These are phyloP conservation scores for Adelosebastes latens DNA, from an alignment of 2,797 vertebrate species.

Conservation along the genomic window DNA sequence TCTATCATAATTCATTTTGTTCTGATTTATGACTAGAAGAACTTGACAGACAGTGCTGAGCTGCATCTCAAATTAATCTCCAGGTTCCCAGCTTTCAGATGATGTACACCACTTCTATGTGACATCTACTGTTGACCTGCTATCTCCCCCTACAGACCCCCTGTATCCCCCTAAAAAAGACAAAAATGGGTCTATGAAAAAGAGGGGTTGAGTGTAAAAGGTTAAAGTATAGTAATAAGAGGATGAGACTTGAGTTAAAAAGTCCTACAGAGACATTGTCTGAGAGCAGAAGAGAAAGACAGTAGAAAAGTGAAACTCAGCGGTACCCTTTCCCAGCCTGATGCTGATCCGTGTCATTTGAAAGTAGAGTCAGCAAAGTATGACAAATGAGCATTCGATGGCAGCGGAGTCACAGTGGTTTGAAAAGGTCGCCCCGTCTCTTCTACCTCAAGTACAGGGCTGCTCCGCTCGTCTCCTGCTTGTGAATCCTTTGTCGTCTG, in stretches of 20 bases:
- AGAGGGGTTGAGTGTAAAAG: too few relatives aligned
- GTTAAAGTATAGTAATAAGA: background rate
- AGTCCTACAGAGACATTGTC: background rate
- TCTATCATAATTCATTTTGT: too few relatives aligned
- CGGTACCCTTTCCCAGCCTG: slow-evolving; percentile 18
- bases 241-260: background rate
- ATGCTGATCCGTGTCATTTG: slow-evolving; percentile 67
- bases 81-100: too few relatives aligned
- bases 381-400: slow-evolving; percentile 67
- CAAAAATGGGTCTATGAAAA: too few relatives aligned
- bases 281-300: slow-evolving; percentile 19
- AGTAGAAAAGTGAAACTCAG: slow-evolving; percentile 44
- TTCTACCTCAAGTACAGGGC: slow-evolving; percentile 35
- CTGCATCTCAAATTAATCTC: too few relatives aligned
- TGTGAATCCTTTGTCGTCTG: slow-evolving; percentile 51
- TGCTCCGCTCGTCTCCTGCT: slow-evolving; percentile 43
- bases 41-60: too few relatives aligned
- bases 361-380: slow-evolving; percentile 67
- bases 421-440: slow-evolving; percentile 67
- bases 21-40: too few relatives aligned
- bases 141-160: too few relatives aligned
- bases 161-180: too few relatives aligned
- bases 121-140: too few relatives aligned
- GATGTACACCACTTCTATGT: too few relatives aligned
- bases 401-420: slow-evolving; percentile 42